Percentiles rank a stretch among this genome's conserved stretches.
phyloP scores from a whole-genome alignment of 2,888 invertebrate species.

The Trachelus troglodyta region DNA sequence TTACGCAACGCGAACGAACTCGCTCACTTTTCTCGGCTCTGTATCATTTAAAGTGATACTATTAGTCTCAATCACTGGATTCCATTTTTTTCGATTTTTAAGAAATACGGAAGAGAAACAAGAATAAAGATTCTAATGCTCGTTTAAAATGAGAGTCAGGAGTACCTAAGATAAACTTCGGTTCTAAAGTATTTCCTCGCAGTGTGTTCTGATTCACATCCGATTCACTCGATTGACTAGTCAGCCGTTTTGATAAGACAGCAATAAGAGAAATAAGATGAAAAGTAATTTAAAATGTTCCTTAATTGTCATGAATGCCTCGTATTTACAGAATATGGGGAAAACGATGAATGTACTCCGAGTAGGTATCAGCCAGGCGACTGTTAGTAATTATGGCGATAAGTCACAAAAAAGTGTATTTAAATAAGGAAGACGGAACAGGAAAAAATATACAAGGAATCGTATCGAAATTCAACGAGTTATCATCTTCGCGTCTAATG shows the following conservation, averaged over 20 bases:
- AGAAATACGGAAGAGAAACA: neutral
- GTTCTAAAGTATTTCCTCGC: neutral
- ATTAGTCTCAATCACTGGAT: neutral
- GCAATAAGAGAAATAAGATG: neutral
- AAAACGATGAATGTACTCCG: neutral
- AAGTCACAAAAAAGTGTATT: neutral
- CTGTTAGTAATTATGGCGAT: neutral
- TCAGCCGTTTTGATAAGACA: neutral
- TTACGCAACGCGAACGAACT: neutral
- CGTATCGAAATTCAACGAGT: neutral
- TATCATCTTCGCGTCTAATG: neutral
- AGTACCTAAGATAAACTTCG: neutral
- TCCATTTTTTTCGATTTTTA: neutral
- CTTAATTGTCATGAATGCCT: neutral
- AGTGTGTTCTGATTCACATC: neutral
- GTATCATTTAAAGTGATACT: neutral
- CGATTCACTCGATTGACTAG: neutral
- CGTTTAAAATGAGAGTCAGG: neutral
- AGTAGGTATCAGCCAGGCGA: neutral
- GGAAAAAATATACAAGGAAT: neutral
- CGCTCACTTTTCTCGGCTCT: neutral
- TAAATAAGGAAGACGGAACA: neutral
- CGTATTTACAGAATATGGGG: neutral
- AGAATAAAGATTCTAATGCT: neutral
- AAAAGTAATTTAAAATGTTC: neutral